Evolutionary conservation across 2,888 invertebrate genomes (phyloP), one percentile per base, ranked within the genome.

Genomic region (Brenthis ino): DNA sequence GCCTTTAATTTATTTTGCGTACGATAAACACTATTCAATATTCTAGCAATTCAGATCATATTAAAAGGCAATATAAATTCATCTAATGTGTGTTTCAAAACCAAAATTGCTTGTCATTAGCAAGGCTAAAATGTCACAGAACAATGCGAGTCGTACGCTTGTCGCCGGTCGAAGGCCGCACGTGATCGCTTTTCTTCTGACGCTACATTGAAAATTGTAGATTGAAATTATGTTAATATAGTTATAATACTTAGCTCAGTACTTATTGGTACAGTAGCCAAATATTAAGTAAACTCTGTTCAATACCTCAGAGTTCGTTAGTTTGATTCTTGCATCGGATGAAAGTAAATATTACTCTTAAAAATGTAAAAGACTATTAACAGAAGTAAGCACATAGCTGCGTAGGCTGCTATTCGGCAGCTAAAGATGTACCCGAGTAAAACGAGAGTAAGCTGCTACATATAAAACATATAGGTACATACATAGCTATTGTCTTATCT

Each of bases 101-200:
- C 82, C 85, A 70, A 90, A 92, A 92, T 93, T 91, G 89, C 87
- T 91, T 86, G 89, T 91, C 87, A 92, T 91, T 92, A 91, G 90
- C 85, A 82, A 86, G 86, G 84, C 90, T 90, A 82, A 92, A 93
- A 92, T 93, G 91, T 92, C 93, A 91, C 87, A 89, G 92, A 91
- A 92, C 93, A 93, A 92, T 92, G 86, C 87, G 80, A 80, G 84
- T 80, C 78, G 80, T 79, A 81, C 70, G 73, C 80, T 82, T 88
- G 86, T 87, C 85, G 80, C 84, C 83, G 83, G 82, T 79, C 85
- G 89, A 89, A 89, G 90, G 89, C 86, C 85, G 90, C 78, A 89
- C 89, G 91, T 91, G 92, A 90, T 86, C 85, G 79, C 87, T 90
- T 91, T 92, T 91, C 87, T 86, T 84, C 78, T 79, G 84, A 83